Conservation (phyloP, 2,888 invertebrate species). For the Coelopa pilipes region DNA sequence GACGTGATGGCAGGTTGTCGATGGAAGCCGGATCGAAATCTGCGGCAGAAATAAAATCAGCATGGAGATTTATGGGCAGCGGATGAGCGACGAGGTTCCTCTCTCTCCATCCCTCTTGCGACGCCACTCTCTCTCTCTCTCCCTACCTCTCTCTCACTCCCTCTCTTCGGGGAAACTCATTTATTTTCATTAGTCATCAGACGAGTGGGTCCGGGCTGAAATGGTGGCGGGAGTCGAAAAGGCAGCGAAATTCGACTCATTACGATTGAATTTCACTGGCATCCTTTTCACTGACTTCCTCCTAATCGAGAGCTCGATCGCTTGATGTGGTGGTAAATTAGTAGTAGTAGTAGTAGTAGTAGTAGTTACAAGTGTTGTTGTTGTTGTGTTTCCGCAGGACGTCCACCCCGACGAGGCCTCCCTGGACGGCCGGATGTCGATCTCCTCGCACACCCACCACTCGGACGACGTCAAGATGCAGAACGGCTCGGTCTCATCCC, state of each 20-base stretch:
- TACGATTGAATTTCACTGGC: too few relatives aligned
- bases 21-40: conserved; percentile 25
- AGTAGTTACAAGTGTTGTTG: neutral
- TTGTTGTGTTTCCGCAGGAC: conserved; percentile 48
- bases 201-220: neutral
- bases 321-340: too few relatives aligned
- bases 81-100: neutral
- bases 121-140: too few relatives aligned
- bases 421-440: conserved; percentile 61
- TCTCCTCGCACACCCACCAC: conserved; percentile 56
- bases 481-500: conserved; percentile 63
- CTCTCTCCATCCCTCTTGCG: too few relatives aligned
- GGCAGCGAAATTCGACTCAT: neutral
- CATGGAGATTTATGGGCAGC: neutral
- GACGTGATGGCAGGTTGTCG: conserved; percentile 14
- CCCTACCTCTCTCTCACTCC: too few relatives aligned
- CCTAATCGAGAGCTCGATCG: too few relatives aligned
- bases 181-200: conserved; percentile 17
- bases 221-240: neutral
- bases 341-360: too few relatives aligned
- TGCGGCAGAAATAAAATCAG: conserved; percentile 5
- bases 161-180: neutral
- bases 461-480: conserved; percentile 61
- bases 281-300: too few relatives aligned
- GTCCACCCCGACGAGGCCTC: conserved; percentile 61